phyloP scores from a whole-genome alignment of 2,797 vertebrate genomes.

The Synaphobranchus kaupii region DNA sequence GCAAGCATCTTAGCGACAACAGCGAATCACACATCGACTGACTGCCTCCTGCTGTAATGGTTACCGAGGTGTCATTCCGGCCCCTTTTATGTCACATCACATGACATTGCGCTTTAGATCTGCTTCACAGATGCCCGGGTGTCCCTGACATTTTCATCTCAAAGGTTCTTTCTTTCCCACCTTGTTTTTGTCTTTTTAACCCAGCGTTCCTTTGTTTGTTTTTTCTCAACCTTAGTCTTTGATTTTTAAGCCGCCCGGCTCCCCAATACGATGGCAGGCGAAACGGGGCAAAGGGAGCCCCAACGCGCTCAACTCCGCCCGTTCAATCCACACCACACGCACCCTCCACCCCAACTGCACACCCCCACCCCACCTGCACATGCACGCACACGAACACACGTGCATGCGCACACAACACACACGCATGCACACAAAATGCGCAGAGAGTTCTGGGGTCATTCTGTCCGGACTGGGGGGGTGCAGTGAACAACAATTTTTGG shows the following conservation, averaged over 20 bases:
- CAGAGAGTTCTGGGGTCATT: too few relatives aligned
- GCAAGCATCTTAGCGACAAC: constrained; percentile 10
- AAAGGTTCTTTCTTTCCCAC: neutral
- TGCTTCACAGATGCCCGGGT: neutral
- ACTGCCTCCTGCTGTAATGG: constrained; percentile 7
- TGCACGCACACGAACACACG: neutral
- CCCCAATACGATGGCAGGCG: neutral
- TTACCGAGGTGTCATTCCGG: constrained; percentile 9
- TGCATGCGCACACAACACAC: neutral
- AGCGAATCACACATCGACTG: neutral
- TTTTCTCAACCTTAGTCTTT: neutral
- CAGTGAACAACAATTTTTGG: neutral
- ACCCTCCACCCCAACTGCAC: neutral
- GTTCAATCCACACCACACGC: neutral
- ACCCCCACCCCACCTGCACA: too few relatives aligned
- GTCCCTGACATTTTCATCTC: neutral
- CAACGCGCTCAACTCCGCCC: neutral
- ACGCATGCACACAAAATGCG: neutral
- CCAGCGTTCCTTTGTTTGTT: neutral
- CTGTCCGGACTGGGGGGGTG: neutral
- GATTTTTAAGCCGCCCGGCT: neutral
- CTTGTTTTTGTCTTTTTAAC: neutral
- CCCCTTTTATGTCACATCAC: neutral
- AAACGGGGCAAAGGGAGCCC: neutral
- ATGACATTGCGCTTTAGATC: neutral